These are phyloP conservation scores for Leptonema lineaticorne DNA, from an alignment of 1,140 invertebrate species.

Conservation along the genomic window DNA sequence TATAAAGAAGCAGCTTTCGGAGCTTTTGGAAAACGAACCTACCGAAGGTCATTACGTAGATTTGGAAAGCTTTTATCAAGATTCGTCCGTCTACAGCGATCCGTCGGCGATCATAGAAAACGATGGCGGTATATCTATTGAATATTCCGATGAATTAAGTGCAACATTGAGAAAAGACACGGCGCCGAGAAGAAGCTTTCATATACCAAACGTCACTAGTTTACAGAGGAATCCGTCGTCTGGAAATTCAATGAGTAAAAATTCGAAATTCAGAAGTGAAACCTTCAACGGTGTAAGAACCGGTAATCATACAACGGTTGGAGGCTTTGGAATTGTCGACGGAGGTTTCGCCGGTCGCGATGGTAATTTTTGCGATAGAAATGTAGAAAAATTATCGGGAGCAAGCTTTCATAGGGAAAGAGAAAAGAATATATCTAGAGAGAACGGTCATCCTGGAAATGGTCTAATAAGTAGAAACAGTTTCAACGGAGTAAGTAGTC, in stretches of 20 bases:
- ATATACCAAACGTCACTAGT: conserved; percentile 13
- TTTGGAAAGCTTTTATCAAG: conserved; percentile 73
- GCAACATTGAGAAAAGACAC: conserved; percentile 26
- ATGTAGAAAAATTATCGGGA: conserved; percentile 52
- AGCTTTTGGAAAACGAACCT: conserved; percentile 68
- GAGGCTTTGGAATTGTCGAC: conserved; percentile 35
- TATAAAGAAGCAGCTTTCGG: conserved; percentile 67
- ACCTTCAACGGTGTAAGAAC: conserved; percentile 35
- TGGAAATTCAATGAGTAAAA: conserved; percentile 18
- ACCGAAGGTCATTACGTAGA: conserved; percentile 74
- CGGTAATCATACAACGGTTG: conserved; percentile 33
- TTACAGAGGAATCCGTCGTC: conserved; percentile 28
- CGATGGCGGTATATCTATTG: conserved; percentile 52
- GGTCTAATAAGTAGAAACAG: conserved; percentile 53
- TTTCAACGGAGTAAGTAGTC: conserved; percentile 51
- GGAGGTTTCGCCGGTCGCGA: conserved; percentile 34
- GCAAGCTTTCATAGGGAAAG: conserved; percentile 50
- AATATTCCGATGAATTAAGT: conserved; percentile 48
- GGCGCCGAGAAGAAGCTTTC: conserved; percentile 28
- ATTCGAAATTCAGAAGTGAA: conserved; percentile 23
- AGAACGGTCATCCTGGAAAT: conserved; percentile 45
- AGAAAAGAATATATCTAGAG: conserved; percentile 40
- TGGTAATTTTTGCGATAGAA: conserved; percentile 50
- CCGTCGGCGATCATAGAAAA: conserved; percentile 55
- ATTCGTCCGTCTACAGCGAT: conserved; percentile 61